These are phyloP conservation scores for Semnornis frantzii DNA, from an alignment of 2,113 vertebrate genomes.

Conservation along the genomic window DNA sequence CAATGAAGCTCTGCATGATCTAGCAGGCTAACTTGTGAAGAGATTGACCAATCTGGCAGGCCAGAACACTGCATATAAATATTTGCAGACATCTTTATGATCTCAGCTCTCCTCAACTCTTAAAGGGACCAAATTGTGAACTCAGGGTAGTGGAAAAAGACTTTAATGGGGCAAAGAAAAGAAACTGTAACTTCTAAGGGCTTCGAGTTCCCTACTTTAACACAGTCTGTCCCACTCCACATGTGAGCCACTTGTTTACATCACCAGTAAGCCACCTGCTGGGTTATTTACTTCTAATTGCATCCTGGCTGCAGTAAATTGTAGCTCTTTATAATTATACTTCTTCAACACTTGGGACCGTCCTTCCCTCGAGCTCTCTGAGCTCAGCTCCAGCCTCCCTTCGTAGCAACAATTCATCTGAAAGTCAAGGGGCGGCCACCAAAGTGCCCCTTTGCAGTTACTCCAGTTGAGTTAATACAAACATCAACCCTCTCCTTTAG, in stretches of 20 bases:
- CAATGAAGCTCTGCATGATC: not conserved
- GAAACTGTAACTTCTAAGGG: not conserved
- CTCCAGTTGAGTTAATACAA: not conserved
- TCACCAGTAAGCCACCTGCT: not conserved
- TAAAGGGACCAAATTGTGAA: not conserved
- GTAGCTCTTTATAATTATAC: slow-evolving; percentile 17
- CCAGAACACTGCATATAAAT: not conserved
- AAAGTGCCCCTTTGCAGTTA: not conserved
- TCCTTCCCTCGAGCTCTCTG: not conserved
- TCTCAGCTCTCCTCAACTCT: not conserved
- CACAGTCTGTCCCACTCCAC: not conserved
- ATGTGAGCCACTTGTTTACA: not conserved
- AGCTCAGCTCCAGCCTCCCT: not conserved
- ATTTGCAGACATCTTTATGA: not conserved
- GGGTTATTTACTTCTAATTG: slow-evolving; percentile 6
- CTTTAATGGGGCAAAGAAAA: not conserved
- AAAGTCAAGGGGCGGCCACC: not conserved
- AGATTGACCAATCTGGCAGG: not conserved
- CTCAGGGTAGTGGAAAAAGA: not conserved
- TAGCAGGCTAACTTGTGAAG: not conserved
- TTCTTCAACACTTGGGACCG: not conserved
- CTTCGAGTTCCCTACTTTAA: not conserved
- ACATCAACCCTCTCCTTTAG: not conserved
- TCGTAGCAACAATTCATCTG: not conserved
- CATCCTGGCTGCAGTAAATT: slow-evolving; percentile 12